Conservation (phyloP, 92 coral and sea anemone genomes). For the Isaurus tuberculatus region DNA sequence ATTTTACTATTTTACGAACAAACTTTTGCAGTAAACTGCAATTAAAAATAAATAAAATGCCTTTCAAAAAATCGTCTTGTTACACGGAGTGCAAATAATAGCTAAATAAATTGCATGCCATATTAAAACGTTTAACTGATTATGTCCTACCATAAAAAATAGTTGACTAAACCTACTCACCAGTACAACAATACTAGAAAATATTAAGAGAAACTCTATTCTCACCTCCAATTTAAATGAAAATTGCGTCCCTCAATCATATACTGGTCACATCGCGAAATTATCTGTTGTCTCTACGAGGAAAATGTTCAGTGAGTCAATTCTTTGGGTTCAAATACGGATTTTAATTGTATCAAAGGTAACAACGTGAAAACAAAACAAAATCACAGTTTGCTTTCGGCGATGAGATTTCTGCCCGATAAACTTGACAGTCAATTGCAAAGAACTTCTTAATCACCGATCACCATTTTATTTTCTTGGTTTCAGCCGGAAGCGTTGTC, state of each 20-base stretch:
- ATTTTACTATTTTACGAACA: too few relatives aligned
- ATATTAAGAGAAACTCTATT: background rate
- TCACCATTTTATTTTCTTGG: background rate
- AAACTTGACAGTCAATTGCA: background rate
- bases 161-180: background rate
- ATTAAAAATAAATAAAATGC: too few relatives aligned
- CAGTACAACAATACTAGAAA: background rate
- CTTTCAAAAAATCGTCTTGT: too few relatives aligned
- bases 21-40: too few relatives aligned
- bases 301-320: background rate
- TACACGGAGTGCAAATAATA: too few relatives aligned
- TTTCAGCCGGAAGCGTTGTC: background rate
- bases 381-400: background rate
- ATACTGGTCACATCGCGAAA: background rate
- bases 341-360: background rate
- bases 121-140: background rate
- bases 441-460: background rate
- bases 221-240: background rate
- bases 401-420: background rate
- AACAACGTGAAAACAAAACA: background rate
- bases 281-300: background rate
- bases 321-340: background rate
- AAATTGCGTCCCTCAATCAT: background rate
- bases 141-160: background rate
- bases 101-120: too few relatives aligned